Evolutionary conservation across 2,113 vertebrate genomes (phyloP).

Genomic region (Azemiops feae): DNA sequence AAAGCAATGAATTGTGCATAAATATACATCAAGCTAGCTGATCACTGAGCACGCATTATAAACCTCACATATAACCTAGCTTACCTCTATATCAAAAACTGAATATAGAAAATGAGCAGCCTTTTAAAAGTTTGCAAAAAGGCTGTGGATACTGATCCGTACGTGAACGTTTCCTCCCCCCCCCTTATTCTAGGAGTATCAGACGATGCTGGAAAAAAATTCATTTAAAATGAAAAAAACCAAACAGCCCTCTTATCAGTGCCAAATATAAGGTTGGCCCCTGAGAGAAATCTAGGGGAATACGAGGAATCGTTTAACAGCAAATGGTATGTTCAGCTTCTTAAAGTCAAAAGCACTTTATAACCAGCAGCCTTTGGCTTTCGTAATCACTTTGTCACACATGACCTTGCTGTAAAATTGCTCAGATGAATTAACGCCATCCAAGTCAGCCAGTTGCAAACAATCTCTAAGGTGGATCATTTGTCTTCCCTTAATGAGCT

Average conservation of each 20-base stretch:
- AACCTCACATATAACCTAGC: neutral
- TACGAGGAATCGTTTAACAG: neutral
- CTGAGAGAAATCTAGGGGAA: neutral
- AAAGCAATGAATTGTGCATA: neutral
- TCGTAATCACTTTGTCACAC: neutral
- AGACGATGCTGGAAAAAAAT: neutral
- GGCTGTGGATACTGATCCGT: neutral
- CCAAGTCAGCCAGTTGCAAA: conserved; percentile 34
- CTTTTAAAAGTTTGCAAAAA: neutral
- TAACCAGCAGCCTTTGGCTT: neutral
- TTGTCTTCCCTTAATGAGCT: conserved; percentile 64
- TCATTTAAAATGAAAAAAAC: neutral
- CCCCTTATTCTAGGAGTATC: neutral
- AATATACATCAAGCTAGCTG: neutral
- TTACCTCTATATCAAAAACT: neutral
- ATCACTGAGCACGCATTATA: neutral
- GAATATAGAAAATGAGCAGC: neutral
- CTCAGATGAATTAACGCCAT: conserved; percentile 34
- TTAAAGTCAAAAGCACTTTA: conserved; percentile 4
- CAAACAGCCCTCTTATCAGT: neutral
- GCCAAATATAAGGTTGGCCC: neutral
- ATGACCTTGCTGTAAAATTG: conserved; percentile 30
- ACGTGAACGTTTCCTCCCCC: fast-evolving
- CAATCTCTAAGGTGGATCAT: conserved; percentile 61
- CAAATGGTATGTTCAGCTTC: neutral